Percentiles rank a stretch among this genome's conserved stretches.
Evolutionary conservation across 2,888 invertebrate genomes (phyloP).

Genomic region (Seladonia tumulorum): DNA sequence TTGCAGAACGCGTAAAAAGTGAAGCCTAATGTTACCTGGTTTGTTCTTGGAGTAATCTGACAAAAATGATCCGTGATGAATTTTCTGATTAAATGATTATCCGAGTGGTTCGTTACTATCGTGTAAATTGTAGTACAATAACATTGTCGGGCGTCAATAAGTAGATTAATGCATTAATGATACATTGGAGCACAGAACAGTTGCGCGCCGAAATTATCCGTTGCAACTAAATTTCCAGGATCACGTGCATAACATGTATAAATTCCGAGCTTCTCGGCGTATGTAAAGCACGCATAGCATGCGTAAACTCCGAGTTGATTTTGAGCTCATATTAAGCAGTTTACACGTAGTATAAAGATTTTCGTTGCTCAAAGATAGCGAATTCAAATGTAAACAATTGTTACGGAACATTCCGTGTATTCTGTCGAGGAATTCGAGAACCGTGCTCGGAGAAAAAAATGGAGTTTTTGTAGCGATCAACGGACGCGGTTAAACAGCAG

Average conservation of each 20-base stretch:
- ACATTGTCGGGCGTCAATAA: background rate
- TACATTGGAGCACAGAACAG: background rate
- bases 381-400: background rate
- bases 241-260: background rate
- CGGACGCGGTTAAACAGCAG: background rate
- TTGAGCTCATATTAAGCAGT: background rate
- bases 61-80: background rate
- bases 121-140: background rate
- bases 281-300: background rate
- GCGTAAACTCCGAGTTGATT: background rate
- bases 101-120: background rate
- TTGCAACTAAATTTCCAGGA: background rate
- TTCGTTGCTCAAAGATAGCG: background rate
- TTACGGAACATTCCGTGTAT: background rate
- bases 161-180: background rate
- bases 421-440: background rate
- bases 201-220: background rate
- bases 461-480: background rate
- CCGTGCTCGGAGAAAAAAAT: fast-evolving
- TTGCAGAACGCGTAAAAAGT: background rate
- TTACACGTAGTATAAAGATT: background rate
- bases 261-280: background rate
- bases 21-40: no score
- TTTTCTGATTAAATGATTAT: background rate
- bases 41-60: background rate